A percentile compares a stretch with the other conserved stretches of the same genome.
These are phyloP conservation scores for Rhagoletis zephyria DNA, from an alignment of 1,140 invertebrate genomes.

Conservation along the genomic window DNA sequence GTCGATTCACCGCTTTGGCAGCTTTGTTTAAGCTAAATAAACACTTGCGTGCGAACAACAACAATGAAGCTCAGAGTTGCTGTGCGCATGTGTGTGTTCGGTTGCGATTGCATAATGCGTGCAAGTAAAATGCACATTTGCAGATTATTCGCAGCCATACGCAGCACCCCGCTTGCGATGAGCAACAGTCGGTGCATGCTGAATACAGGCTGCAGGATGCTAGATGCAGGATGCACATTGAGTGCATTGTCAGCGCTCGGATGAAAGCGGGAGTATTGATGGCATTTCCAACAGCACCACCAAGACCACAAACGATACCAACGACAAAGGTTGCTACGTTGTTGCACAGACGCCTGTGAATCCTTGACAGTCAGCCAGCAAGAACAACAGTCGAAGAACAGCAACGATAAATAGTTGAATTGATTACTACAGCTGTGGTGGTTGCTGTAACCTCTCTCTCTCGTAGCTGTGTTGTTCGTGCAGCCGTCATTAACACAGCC, in stretches of 20 bases:
- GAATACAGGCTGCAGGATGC: neutral
- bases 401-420: constrained; percentile 5
- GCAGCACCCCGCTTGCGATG: neutral
- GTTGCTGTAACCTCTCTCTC: neutral
- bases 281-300: neutral
- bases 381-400: neutral
- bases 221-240: neutral
- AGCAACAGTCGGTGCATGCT: neutral
- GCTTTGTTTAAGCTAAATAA: constrained; percentile 1
- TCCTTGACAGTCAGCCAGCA: neutral
- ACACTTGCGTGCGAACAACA: neutral
- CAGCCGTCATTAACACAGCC: neutral
- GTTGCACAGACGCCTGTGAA: neutral
- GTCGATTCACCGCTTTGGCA: neutral
- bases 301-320: neutral
- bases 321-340: neutral
- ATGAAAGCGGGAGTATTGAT: neutral
- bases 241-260: constrained; percentile 7
- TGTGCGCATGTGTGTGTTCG: neutral
- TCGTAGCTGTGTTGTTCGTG: neutral
- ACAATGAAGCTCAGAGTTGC: neutral
- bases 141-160: neutral
- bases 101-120: neutral
- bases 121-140: neutral
- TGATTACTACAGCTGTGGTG: neutral